phyloP scores from a whole-genome alignment of 2,113 vertebrate genomes.

The Ptyas mucosa region DNA sequence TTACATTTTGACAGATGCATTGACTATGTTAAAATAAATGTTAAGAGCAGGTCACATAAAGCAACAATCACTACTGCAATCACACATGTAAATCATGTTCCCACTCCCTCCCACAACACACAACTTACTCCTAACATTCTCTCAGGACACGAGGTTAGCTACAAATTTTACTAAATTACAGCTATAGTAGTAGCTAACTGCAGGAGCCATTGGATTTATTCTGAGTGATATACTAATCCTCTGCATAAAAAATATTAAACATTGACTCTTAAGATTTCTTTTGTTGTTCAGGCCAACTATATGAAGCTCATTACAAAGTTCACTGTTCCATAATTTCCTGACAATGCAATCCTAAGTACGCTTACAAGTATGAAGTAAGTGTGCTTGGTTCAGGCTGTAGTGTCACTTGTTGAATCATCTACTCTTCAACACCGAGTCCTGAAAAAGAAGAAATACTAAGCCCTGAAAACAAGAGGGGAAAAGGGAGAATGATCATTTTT shows the following conservation, averaged over 20 bases:
- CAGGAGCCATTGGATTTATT: constrained; percentile 74
- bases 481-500: neutral
- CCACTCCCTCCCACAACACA: constrained; percentile 58
- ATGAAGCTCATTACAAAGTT: constrained; percentile 38
- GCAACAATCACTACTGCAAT: constrained; percentile 70
- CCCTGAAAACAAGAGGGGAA: constrained; percentile 6
- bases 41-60: constrained; percentile 70
- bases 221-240: constrained; percentile 59
- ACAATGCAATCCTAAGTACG: constrained; percentile 10
- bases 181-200: constrained; percentile 75
- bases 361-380: constrained; percentile 23
- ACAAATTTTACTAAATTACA: constrained; percentile 66
- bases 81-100: constrained; percentile 59
- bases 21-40: constrained; percentile 61
- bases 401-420: constrained; percentile 45
- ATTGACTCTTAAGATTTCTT: constrained; percentile 55
- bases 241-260: constrained; percentile 47
- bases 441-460: constrained; percentile 8
- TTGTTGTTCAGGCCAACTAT: constrained; percentile 58
- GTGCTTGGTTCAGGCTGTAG: constrained; percentile 13
- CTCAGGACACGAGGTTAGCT: constrained; percentile 74
- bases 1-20: constrained; percentile 52
- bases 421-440: constrained; percentile 1
- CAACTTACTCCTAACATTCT: constrained; percentile 74
- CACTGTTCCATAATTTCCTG: constrained; percentile 53